Percentiles rank a stretch among this genome's conserved stretches.
Evolutionary conservation across 2,113 vertebrate genomes (phyloP).

Genomic region (Dendropsophus ebraccatus): DNA sequence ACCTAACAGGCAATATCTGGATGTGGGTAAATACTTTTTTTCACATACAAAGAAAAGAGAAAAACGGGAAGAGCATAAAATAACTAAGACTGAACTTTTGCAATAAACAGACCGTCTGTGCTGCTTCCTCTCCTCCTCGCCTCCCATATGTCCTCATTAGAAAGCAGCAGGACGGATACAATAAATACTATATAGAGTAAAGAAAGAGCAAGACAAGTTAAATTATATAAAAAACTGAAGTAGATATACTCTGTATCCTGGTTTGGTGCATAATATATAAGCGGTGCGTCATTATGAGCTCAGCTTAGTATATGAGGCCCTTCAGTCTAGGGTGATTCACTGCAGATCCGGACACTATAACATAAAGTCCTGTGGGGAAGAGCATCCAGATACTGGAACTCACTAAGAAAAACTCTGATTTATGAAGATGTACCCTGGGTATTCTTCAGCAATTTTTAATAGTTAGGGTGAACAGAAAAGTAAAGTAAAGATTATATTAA

Average conservation of each 20-base stretch:
- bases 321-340: conserved; percentile 7
- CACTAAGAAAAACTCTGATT: neutral
- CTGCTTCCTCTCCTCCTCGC: neutral
- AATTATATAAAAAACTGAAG: neutral
- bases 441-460: neutral
- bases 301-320: neutral
- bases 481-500: neutral
- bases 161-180: neutral
- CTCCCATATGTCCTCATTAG: conserved; percentile 24
- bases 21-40: neutral
- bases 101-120: neutral
- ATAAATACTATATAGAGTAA: conserved; percentile 10
- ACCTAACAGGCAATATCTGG: neutral
- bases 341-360: neutral
- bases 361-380: neutral
- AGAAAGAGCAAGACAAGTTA: neutral
- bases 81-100: neutral
- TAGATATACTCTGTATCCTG: neutral
- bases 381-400: neutral
- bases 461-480: neutral
- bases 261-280: neutral
- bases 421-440: neutral
- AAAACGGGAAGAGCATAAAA: neutral
- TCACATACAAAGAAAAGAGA: neutral
- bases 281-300: neutral